phyloP scores from a whole-genome alignment of 53 echinoderm and acorn worm species.

The Antedon mediterranea region DNA sequence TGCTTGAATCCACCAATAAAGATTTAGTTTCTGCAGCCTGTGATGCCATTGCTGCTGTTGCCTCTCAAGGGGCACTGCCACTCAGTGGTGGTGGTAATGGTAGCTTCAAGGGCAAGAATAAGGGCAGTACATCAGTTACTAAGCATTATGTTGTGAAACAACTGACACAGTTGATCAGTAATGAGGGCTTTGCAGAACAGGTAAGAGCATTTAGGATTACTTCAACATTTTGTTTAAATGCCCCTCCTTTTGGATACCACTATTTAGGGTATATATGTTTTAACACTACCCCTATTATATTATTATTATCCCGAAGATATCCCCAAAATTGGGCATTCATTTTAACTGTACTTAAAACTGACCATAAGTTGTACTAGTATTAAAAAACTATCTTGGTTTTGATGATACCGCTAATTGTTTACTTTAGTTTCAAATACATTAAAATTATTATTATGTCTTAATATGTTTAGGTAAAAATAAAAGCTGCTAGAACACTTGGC shows the following conservation, averaged over 20 bases:
- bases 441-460: too few species aligned
- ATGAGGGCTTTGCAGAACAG: not conserved
- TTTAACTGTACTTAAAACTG: too few species aligned
- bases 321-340: too few species aligned
- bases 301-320: too few species aligned
- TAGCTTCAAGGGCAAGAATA: constrained; percentile 1
- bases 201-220: not conserved
- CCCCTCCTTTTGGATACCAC: too few species aligned
- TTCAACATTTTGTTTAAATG: too few species aligned
- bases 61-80: constrained; percentile 35
- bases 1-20: constrained; percentile 28
- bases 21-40: constrained; percentile 45
- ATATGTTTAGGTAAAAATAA: constrained; percentile 27
- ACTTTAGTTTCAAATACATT: too few species aligned
- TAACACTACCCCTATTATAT: too few species aligned
- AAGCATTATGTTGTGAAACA: not conserved
- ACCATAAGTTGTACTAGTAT: too few species aligned
- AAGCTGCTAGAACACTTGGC: constrained; percentile 23
- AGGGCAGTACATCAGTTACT: not conserved
- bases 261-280: too few species aligned
- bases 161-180: not conserved
- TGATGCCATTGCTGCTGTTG: constrained; percentile 35
- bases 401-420: too few species aligned
- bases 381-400: too few species aligned
- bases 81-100: constrained; percentile 38